These are phyloP conservation scores for Eupleurogrammus muticus DNA, from an alignment of 2,797 vertebrate genomes.

Conservation along the genomic window DNA sequence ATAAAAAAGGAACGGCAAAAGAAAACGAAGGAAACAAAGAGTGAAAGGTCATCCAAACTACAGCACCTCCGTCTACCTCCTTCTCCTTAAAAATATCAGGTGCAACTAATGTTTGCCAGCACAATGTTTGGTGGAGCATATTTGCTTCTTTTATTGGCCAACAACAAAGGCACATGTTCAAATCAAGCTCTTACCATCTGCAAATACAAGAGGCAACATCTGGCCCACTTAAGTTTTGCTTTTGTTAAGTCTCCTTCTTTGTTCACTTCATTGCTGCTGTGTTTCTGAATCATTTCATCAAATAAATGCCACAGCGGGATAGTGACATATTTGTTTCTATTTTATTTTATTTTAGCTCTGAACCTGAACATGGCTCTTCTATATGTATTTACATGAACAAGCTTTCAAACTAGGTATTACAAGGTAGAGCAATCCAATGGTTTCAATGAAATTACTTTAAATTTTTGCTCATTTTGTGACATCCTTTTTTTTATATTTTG, in stretches of 20 bases:
- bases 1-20: slow-evolving; percentile 7
- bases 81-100: neutral
- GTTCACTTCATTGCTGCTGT: neutral
- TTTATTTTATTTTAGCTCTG: too few species aligned
- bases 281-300: neutral
- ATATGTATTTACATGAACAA: too few species aligned
- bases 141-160: neutral
- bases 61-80: neutral
- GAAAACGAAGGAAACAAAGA: neutral
- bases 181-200: neutral
- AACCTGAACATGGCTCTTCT: too few species aligned
- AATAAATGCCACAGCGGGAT: too few species aligned
- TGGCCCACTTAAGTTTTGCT: neutral
- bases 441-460: too few species aligned
- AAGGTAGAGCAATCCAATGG: too few species aligned
- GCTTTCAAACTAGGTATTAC: too few species aligned
- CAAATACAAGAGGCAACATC: neutral
- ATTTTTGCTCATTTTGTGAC: too few species aligned
- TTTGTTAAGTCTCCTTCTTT: neutral
- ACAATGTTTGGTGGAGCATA: slow-evolving; percentile 1
- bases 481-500: neutral
- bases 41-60: neutral
- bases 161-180: too few species aligned
- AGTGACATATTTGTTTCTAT: too few species aligned
- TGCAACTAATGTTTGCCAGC: neutral